A percentile compares a stretch with the other conserved stretches of the same genome.
Conservation (phyloP, 2,113 vertebrate genomes). For the Hippocampus guttulatus region DNA sequence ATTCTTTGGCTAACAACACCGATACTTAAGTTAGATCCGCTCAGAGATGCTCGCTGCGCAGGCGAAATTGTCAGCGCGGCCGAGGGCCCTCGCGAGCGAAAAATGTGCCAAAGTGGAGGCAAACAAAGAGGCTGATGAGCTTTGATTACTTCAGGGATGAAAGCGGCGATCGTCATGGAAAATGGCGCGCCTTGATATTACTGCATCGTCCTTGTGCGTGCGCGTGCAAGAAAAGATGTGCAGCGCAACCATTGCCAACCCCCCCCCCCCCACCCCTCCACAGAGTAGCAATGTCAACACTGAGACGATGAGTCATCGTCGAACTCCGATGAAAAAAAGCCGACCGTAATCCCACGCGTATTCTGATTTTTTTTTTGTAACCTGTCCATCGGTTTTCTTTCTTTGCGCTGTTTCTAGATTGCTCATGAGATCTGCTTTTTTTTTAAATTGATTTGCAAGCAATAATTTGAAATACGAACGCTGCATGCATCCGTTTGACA, state of each 20-base stretch:
- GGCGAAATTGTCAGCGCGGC: neutral
- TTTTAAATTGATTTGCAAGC: too few relatives aligned
- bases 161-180: slow-evolving; percentile 1
- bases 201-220: neutral
- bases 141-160: slow-evolving; percentile 16
- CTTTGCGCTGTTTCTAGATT: too few relatives aligned
- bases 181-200: slow-evolving; percentile 4
- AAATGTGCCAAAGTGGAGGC: neutral
- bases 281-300: neutral
- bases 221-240: neutral
- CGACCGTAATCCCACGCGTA: neutral
- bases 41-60: neutral
- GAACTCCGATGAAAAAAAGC: neutral
- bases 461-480: too few relatives aligned
- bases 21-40: neutral
- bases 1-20: slow-evolving; percentile 7
- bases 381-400: too few relatives aligned
- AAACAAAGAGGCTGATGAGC: slow-evolving; percentile 2
- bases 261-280: too few relatives aligned
- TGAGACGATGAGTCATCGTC: neutral
- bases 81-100: neutral
- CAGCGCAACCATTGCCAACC: too few relatives aligned
- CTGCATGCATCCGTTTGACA: too few relatives aligned
- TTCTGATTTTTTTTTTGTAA: too few relatives aligned
- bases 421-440: too few relatives aligned